Evolutionary conservation across 2,888 invertebrate genomes (phyloP), one percentile per base, ranked within the genome.

Genomic region (Pristionchus mayeri): DNA sequence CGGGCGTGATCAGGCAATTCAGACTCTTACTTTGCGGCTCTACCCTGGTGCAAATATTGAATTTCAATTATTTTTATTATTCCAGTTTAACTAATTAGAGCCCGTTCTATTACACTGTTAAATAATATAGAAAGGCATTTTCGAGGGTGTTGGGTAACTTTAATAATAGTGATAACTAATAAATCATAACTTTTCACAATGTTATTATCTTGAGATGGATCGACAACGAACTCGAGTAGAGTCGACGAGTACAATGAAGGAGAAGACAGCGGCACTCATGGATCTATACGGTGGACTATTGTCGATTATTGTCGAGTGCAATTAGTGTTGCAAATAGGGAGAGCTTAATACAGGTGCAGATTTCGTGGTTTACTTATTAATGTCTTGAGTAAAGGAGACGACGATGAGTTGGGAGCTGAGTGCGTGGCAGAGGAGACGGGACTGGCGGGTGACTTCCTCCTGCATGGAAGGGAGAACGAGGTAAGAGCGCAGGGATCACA

Each of bases 381-480:
- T 24, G 9, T 11, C 24, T 75, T 40, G 44, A 40, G 21, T 48
- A 60, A 24, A 87, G 86, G 85, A 24, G 88, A 87, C n/a, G 88
- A 88, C 44, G 86, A 87, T 34, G 87, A 87, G n/a, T 24, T 57
- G 13, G 57, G 21, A 13, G 57, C 79, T 13, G 88, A 87, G 57
- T 54, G 84, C 67, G 67, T 86, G 34, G 79, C 57, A 50, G 85
- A 88, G 48, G 75, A 86, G 54, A 79, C 85, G 0, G 89, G 88
- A 27, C 85, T 90, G 16, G 87, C 88, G 40, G 82, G 87, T 21
- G 78, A 84, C 24, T 89, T 90, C 71, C 85, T 90, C 30, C 78
- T 90, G 24, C 79, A 85, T 27, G 86, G 86, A 34, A 85, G 87
- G 13, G 54, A 83, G 44, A 86, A 86, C 24, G 87, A 88, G 83